A percentile compares a stretch with the other conserved stretches of the same genome.
Evolutionary conservation across 2,888 invertebrate genomes (phyloP).

Genomic region (Hypena proboscidalis): DNA sequence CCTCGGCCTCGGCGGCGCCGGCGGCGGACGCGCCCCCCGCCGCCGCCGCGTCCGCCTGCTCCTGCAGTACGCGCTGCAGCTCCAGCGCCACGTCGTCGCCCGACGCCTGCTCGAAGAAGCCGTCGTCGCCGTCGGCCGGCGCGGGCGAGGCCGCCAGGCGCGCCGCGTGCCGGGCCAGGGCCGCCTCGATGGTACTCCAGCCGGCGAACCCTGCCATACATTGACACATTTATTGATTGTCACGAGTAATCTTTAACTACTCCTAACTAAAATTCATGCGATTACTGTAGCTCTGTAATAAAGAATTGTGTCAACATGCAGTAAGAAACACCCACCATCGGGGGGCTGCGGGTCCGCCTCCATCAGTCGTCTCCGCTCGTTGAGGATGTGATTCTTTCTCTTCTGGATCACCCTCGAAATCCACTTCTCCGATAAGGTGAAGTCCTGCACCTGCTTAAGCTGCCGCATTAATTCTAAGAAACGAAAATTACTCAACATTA

Average conservation of each 20-base stretch:
- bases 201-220: slow-evolving; percentile 49
- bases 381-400: slow-evolving; percentile 42
- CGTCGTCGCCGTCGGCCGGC: slow-evolving; percentile 67
- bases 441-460: slow-evolving; percentile 42
- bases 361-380: slow-evolving; percentile 23
- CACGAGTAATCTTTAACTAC: no score
- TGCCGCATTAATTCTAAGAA: slow-evolving; percentile 40
- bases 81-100: slow-evolving; percentile 51
- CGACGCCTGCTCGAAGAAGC: slow-evolving; percentile 75
- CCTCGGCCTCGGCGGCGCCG: slow-evolving; percentile 22
- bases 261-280: no score
- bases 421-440: slow-evolving; percentile 49
- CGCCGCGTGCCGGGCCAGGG: slow-evolving; percentile 26
- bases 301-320: no score
- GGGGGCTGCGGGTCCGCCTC: slow-evolving; percentile 10
- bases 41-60: slow-evolving; percentile 27
- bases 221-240: no score
- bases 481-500: neutral
- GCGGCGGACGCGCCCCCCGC: slow-evolving; percentile 24
- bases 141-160: slow-evolving; percentile 13
- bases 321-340: slow-evolving; percentile 7
- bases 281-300: no score
- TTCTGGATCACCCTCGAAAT: slow-evolving; percentile 42
- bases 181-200: slow-evolving; percentile 44
- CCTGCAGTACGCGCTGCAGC: slow-evolving; percentile 14